Conservation (phyloP, 1,140 invertebrate species). For the Dinothrombium tinctorium region DNA sequence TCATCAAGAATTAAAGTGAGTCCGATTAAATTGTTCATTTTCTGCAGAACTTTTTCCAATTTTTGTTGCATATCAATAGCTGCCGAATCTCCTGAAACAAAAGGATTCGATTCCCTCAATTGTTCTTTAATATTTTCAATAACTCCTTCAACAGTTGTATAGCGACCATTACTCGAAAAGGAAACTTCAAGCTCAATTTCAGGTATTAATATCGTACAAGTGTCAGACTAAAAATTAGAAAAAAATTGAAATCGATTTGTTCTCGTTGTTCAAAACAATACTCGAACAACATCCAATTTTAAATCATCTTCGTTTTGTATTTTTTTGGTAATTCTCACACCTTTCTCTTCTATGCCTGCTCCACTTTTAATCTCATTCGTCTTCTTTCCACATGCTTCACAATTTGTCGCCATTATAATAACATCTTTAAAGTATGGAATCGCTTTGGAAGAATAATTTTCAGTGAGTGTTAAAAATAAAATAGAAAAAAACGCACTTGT, state of each 20-base stretch:
- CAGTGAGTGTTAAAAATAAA: no score
- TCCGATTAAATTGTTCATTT: slow-evolving; percentile 28
- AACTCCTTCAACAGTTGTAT: slow-evolving; percentile 77
- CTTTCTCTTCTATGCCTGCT: slow-evolving; percentile 59
- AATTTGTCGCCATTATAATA: slow-evolving; percentile 82
- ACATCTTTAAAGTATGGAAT: slow-evolving; percentile 92
- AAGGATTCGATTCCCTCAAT: slow-evolving; percentile 35
- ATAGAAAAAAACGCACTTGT: slow-evolving; percentile 34
- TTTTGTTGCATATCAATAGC: slow-evolving; percentile 25
- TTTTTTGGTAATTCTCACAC: slow-evolving; percentile 47
- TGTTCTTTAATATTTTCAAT: slow-evolving; percentile 30
- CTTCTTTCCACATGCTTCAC: slow-evolving; percentile 64
- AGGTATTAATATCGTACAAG: slow-evolving; percentile 60
- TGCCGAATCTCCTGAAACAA: slow-evolving; percentile 45
- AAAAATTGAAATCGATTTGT: background rate
- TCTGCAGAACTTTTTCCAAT: slow-evolving; percentile 36
- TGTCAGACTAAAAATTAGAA: slow-evolving; percentile 72
- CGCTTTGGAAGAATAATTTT: slow-evolving; percentile 26
- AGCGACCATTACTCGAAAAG: slow-evolving; percentile 65
- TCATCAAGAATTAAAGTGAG: slow-evolving; percentile 71
- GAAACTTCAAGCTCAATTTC: slow-evolving; percentile 66
- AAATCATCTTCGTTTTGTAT: slow-evolving; percentile 53
- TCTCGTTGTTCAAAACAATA: no score
- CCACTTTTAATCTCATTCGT: slow-evolving; percentile 92
- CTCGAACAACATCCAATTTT: slow-evolving; percentile 73